These are phyloP conservation scores for Sisyra terminalis DNA, from an alignment of 2,888 invertebrate genomes.

Conservation along the genomic window DNA sequence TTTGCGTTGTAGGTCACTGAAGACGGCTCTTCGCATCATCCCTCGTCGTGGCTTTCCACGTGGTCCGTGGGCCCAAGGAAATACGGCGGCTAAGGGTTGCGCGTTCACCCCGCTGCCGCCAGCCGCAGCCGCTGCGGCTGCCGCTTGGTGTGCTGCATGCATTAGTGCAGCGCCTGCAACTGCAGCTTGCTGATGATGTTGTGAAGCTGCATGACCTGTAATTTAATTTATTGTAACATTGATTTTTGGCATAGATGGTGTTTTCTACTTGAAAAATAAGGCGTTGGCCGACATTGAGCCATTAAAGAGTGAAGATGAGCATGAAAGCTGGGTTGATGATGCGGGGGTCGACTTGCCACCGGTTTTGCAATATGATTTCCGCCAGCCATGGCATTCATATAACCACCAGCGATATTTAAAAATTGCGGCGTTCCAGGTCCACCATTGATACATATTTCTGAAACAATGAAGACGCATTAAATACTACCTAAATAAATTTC, in stretches of 20 bases:
- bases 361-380: constrained; percentile 60
- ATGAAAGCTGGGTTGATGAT: constrained; percentile 46
- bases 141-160: constrained; percentile 5
- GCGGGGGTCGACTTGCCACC: constrained; percentile 56
- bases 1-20: constrained; percentile 82
- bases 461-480: constrained; percentile 3
- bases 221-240: constrained; percentile 9
- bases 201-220: constrained; percentile 4
- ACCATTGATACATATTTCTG: constrained; percentile 5
- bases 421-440: constrained; percentile 8
- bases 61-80: constrained; percentile 84
- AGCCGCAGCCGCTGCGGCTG: constrained; percentile 5
- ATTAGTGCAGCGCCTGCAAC: constrained; percentile 5
- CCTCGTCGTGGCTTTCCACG: constrained; percentile 87
- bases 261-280: constrained; percentile 51
- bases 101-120: constrained; percentile 29
- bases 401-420: constrained; percentile 17
- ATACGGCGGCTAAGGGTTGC: constrained; percentile 31
- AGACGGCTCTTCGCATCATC: constrained; percentile 95
- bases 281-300: constrained; percentile 65
- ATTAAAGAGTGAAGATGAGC: constrained; percentile 68
- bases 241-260: constrained; percentile 14
- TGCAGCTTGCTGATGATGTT: constrained; percentile 7
- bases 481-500: constrained; percentile 4
- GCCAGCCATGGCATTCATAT: constrained; percentile 33